A percentile compares a stretch with the other conserved stretches of the same genome.
Conservation (phyloP, 2,797 vertebrate species). For the Liparis tanakae region DNA sequence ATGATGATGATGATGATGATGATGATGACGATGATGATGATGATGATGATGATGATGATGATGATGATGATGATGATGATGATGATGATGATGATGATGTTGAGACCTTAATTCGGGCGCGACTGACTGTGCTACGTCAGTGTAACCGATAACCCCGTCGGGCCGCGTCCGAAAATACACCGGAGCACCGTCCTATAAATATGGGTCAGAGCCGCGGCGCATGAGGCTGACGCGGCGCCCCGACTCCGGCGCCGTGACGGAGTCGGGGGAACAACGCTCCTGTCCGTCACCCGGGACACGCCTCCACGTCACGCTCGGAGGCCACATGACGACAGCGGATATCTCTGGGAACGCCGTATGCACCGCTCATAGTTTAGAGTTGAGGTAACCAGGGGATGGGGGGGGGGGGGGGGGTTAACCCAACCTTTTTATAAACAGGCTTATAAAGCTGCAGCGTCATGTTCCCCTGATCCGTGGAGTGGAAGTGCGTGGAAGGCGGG, state of each 20-base stretch:
- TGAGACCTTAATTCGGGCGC: conserved; percentile 25
- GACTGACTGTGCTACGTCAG: conserved; percentile 69
- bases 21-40: background rate
- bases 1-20: background rate
- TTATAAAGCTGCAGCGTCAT: conserved; percentile 72
- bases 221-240: conserved; percentile 54
- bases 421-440: conserved; percentile 66
- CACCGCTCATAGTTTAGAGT: conserved; percentile 57
- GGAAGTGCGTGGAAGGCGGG: conserved; percentile 24
- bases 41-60: background rate
- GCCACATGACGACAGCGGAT: too few species aligned
- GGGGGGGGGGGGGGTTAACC: conserved; percentile 41
- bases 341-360: conserved; percentile 48
- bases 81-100: background rate
- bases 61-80: background rate
- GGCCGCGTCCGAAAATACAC: conserved; percentile 64
- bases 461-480: conserved; percentile 52
- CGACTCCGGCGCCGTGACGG: conserved; percentile 52
- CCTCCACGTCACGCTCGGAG: conserved; percentile 53
- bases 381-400: conserved; percentile 65
- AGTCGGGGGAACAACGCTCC: conserved; percentile 55
- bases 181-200: conserved; percentile 62
- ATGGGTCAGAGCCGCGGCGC: conserved; percentile 65
- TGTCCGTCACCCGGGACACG: conserved; percentile 65
- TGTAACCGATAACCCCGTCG: conserved; percentile 63